These are phyloP conservation scores for Harlomillsia oculata DNA, from an alignment of 1,140 invertebrate species.

Conservation along the genomic window DNA sequence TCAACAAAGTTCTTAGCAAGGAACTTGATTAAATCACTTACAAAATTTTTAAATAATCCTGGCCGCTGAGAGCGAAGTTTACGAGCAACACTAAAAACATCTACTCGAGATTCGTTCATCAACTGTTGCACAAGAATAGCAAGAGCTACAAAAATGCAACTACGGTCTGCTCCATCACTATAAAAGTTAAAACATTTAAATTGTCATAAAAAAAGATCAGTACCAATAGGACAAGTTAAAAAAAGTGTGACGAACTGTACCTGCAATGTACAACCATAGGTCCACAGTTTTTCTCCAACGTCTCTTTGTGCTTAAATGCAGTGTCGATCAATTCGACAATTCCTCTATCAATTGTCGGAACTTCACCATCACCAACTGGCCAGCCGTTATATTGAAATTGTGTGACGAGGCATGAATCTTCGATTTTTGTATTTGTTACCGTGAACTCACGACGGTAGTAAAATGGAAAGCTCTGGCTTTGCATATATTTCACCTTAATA, in stretches of 20 bases:
- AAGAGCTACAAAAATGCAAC: constrained; percentile 77
- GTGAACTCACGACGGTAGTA: constrained; percentile 72
- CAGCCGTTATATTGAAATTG: constrained; percentile 83
- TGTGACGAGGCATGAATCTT: constrained; percentile 48
- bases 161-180: constrained; percentile 69
- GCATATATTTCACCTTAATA: constrained; percentile 72
- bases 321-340: constrained; percentile 69
- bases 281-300: constrained; percentile 41
- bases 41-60: constrained; percentile 70
- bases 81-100: constrained; percentile 70
- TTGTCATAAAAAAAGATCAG: background rate
- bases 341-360: constrained; percentile 71
- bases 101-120: constrained; percentile 66
- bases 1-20: background rate
- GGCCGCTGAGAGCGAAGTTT: constrained; percentile 74
- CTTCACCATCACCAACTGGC: constrained; percentile 75
- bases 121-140: constrained; percentile 75
- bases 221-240: background rate
- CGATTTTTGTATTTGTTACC: constrained; percentile 60
- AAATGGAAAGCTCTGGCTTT: constrained; percentile 76
- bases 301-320: constrained; percentile 47
- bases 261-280: constrained; percentile 73
- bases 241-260: constrained; percentile 40
- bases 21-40: constrained; percentile 45
- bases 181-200: constrained; percentile 23